Evolutionary conservation across 1,140 invertebrate genomes (phyloP).

Genomic region (Drosophila bocqueti): DNA sequence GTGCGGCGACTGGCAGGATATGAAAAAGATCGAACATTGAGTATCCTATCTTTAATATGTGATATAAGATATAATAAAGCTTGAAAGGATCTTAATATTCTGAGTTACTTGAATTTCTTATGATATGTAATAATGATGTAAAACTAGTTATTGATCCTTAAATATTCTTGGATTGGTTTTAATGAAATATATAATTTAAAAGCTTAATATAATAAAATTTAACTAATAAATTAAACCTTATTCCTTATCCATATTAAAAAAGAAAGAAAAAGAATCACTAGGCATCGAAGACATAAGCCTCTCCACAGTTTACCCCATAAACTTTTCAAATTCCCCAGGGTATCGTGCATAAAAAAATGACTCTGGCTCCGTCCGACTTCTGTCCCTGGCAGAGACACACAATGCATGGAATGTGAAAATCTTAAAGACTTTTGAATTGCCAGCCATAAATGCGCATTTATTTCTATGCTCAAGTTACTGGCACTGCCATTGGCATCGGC

Average conservation of each 20-base stretch:
- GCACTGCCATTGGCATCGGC: slow-evolving; percentile 22
- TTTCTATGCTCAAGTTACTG: slow-evolving; percentile 79
- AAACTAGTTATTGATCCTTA: no score
- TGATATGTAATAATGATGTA: no score
- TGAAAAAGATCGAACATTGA: neutral
- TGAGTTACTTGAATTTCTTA: no score
- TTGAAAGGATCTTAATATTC: neutral
- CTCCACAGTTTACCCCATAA: neutral
- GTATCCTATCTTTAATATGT: neutral
- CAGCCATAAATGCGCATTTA: slow-evolving; percentile 83
- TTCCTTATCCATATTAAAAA: no score
- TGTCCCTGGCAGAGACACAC: slow-evolving; percentile 67
- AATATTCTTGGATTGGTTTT: no score
- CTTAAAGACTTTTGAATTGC: slow-evolving; percentile 84
- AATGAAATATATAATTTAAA: no score
- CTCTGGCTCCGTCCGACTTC: slow-evolving; percentile 57
- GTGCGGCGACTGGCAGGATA: neutral
- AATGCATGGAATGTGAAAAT: slow-evolving; percentile 83
- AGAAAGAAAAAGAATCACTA: rapidly evolving
- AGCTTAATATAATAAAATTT: no score
- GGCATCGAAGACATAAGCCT: no score
- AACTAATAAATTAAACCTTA: no score
- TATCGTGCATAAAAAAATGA: slow-evolving; percentile 57
- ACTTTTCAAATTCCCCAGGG: slow-evolving; percentile 6
- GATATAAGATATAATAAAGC: neutral